Percentiles rank a stretch among this genome's conserved stretches.
These are phyloP conservation scores for Dreissena polymorpha DNA, from an alignment of 1,140 invertebrate genomes.

Conservation along the genomic window DNA sequence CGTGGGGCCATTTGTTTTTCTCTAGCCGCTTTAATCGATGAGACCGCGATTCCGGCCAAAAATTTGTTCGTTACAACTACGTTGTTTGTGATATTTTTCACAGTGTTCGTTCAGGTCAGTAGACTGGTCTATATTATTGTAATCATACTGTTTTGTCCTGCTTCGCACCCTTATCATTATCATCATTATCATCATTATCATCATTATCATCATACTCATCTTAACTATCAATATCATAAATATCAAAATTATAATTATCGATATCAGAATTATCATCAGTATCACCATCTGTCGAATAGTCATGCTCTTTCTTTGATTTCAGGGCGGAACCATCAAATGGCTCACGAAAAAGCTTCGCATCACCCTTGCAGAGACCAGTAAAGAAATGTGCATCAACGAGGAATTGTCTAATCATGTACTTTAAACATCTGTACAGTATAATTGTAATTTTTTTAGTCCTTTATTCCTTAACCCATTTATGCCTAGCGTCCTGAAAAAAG, in stretches of 20 bases:
- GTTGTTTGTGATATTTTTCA: slow-evolving; percentile 98
- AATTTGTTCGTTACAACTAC: slow-evolving; percentile 97
- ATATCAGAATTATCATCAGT: slow-evolving; percentile 89
- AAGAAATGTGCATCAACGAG: slow-evolving; percentile 19
- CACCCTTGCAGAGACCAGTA: slow-evolving; percentile 82
- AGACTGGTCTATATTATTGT: too few relatives aligned
- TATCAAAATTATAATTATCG: too few relatives aligned
- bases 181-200: too few relatives aligned
- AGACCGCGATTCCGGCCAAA: slow-evolving; percentile 77
- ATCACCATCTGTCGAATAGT: not conserved
- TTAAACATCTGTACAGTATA: too few relatives aligned
- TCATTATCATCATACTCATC: too few relatives aligned
- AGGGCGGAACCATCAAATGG: slow-evolving; percentile 97
- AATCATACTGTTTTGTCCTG: too few relatives aligned
- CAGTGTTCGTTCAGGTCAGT: slow-evolving; percentile 92
- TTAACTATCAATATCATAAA: too few relatives aligned
- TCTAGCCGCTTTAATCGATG: slow-evolving; percentile 91
- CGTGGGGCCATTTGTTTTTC: slow-evolving; percentile 98
- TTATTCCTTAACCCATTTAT: too few relatives aligned
- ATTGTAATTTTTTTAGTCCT: too few relatives aligned
- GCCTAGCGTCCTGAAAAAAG: too few relatives aligned
- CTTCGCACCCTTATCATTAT: too few relatives aligned
- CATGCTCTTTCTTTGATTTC: not conserved
- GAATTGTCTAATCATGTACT: slow-evolving; percentile 34
- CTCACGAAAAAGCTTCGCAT: slow-evolving; percentile 96